A percentile compares a stretch with the other conserved stretches of the same genome.
phyloP scores from a whole-genome alignment of 92 coral and sea anemone genomes.

The Zoanthus sansibaricus region DNA sequence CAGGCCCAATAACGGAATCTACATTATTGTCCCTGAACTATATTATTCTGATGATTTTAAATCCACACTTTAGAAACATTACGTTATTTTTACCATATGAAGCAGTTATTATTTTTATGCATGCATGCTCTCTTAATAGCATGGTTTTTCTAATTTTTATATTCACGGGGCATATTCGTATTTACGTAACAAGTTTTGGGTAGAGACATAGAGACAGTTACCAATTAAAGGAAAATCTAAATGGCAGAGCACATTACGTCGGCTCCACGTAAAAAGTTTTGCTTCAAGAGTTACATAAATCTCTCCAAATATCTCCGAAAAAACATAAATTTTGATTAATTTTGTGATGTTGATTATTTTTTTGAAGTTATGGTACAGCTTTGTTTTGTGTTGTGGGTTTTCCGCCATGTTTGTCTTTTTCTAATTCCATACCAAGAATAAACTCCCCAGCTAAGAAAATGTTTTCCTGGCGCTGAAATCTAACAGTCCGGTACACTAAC shows the following conservation, averaged over 20 bases:
- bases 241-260: neutral
- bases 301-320: neutral
- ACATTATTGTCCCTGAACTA: too few relatives aligned
- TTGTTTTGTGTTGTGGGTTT: neutral
- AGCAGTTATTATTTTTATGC: too few relatives aligned
- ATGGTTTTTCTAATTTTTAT: too few relatives aligned
- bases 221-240: neutral
- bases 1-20: too few relatives aligned
- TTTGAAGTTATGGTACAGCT: neutral
- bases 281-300: neutral
- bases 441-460: neutral
- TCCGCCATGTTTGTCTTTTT: neutral
- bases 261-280: neutral
- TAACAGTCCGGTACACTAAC: neutral
- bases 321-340: neutral
- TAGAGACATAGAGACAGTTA: neutral
- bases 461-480: neutral
- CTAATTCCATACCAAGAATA: neutral
- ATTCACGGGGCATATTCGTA: neutral
- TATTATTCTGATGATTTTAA: too few relatives aligned
- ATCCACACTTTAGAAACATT: too few relatives aligned
- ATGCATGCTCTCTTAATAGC: too few relatives aligned
- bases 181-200: neutral
- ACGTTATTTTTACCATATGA: too few relatives aligned
- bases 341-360: neutral